Evolutionary conservation across 2,797 vertebrate genomes (phyloP).

Genomic region (Cirrhinus molitorella): DNA sequence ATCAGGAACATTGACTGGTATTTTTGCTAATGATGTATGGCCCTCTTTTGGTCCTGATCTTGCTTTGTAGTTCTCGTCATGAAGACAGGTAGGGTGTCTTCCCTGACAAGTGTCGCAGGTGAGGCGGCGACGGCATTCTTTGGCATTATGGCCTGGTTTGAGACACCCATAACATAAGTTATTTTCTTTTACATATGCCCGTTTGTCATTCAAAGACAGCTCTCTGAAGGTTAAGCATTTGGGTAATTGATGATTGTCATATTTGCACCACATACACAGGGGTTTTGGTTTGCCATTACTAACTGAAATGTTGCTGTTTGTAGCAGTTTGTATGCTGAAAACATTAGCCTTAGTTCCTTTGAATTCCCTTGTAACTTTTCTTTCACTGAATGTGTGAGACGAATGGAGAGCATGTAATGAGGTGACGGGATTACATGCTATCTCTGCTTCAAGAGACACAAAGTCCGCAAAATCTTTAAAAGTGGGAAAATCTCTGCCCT

Average conservation of each 20-base stretch:
- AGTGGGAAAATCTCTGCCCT: constrained; percentile 18
- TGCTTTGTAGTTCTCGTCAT: constrained; percentile 37
- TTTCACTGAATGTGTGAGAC: neutral
- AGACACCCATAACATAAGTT: constrained; percentile 56
- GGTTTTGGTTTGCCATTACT: neutral
- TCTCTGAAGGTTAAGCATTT: constrained; percentile 5
- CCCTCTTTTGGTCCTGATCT: neutral
- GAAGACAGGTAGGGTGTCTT: constrained; percentile 50
- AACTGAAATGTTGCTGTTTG: constrained; percentile 1
- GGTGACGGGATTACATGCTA: neutral
- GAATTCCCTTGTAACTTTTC: too few species aligned
- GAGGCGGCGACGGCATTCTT: constrained; percentile 46
- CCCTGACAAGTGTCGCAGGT: constrained; percentile 44
- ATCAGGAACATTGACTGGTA: neutral
- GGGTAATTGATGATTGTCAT: constrained; percentile 8
- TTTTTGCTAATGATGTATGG: neutral
- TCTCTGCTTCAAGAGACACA: neutral
- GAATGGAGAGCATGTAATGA: constrained; percentile 1
- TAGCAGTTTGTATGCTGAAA: too few species aligned
- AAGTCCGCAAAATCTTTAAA: neutral
- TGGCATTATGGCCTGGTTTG: constrained; percentile 50
- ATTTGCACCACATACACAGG: constrained; percentile 41
- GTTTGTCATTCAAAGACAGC: constrained; percentile 5
- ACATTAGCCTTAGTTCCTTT: neutral
- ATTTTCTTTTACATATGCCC: constrained; percentile 43